Evolutionary conservation across 2,797 vertebrate species (phyloP).

Genomic region (Hybognathus amarus): DNA sequence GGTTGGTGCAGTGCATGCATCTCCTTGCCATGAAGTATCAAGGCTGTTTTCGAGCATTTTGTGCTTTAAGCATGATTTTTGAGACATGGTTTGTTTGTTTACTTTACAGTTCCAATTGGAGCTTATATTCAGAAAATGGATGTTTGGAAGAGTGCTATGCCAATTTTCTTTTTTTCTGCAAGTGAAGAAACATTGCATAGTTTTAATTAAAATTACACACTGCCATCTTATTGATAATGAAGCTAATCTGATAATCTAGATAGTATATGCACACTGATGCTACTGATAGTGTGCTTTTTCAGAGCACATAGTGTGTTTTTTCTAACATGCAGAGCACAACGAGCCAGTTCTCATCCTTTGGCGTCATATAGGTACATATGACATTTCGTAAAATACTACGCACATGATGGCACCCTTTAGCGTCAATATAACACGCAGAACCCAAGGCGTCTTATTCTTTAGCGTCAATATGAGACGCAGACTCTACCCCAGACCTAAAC

Average conservation of each 20-base stretch:
- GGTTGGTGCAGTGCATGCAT: slow-evolving; percentile 63
- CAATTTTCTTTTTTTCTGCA: background rate
- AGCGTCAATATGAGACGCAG: too few relatives aligned
- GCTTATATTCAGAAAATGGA: slow-evolving; percentile 55
- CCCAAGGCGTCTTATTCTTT: too few relatives aligned
- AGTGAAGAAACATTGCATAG: slow-evolving; percentile 10
- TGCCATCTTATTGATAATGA: slow-evolving; percentile 19
- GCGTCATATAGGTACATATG: too few relatives aligned
- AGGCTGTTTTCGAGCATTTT: slow-evolving; percentile 67
- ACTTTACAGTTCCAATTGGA: slow-evolving; percentile 57
- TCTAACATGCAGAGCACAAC: background rate
- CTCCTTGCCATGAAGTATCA: slow-evolving; percentile 61
- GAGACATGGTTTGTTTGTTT: slow-evolving; percentile 66
- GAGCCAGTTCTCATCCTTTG: too few relatives aligned
- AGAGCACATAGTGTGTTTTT: background rate
- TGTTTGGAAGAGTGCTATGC: background rate
- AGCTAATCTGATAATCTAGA: slow-evolving; percentile 26
- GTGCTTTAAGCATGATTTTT: slow-evolving; percentile 67
- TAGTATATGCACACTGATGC: background rate
- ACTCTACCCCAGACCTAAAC: too few relatives aligned
- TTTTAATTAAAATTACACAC: slow-evolving; percentile 33
- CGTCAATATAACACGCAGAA: too few relatives aligned
- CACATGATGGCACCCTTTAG: too few relatives aligned
- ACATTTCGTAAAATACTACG: too few relatives aligned
- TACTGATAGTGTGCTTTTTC: background rate